Base-by-base conservation (phyloP, 64 coral and sea anemone genomes). In the Montipora foliosa region DNA sequence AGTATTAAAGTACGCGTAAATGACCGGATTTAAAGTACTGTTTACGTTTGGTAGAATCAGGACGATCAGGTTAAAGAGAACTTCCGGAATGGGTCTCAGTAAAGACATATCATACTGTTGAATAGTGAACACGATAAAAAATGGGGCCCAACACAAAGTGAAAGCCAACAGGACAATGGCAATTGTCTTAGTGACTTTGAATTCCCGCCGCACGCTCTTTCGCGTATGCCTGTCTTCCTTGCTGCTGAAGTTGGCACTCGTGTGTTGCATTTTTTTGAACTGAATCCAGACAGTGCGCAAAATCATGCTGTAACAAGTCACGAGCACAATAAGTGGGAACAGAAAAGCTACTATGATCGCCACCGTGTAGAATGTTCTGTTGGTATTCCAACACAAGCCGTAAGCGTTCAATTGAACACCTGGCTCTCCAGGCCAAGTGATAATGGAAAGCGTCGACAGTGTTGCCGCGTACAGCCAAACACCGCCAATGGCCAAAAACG, bases 101-200 rank as follows among this genome's bases (percentile, higher is more conserved):
- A 0, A 1, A 46, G 74, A 0, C 37, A 37, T 37, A 24, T 87
- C 58, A 50, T 97, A 94, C 67, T 97, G 89, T 4, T 55, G 19
- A 29, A 80, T 84, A 4, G 92, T 93, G 83, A 97, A 97, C 11
- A 92, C 49, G 55, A 97, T 91, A 61, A 97, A 97, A 69, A 97
- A 97, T 15, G 95, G 95, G 5, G 67, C 90, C 95, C 95, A 97
- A 16, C 95, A 97, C 1, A 97, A 58, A 67, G 92, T 94, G 44
- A 97, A 97, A 6, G 95, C 90, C 9, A 88, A 88, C 16, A 97
- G 80, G 0, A 97, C 95, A 4, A 97, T 69, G 2, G 95, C 95
- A 8, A 97, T 66, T 3, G 95, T 97, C n/a, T 97, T 97, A 4
- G 95, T 97, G 6, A 92, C 95, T 44, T 97, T 97, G 78, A 97